Percentiles rank a stretch among this genome's conserved stretches.
phyloP scores from a whole-genome alignment of 2,113 vertebrate species.

The Oryzias melastigma region DNA sequence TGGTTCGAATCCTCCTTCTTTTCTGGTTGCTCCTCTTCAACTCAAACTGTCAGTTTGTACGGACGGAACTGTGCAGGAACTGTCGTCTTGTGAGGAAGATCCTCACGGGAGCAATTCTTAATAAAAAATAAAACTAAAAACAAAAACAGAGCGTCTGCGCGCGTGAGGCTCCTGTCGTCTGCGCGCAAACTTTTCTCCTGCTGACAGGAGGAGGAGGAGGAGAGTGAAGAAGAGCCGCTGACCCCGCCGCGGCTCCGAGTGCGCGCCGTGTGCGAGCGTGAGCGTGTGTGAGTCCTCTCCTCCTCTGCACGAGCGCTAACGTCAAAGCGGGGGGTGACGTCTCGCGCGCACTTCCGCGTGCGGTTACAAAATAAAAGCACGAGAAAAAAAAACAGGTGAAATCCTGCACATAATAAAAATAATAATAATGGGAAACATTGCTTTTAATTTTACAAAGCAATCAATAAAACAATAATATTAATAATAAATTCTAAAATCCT shows the following conservation, averaged over 20 bases:
- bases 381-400: neutral
- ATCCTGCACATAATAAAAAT: neutral
- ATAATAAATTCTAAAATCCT: neutral
- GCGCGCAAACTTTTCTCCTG: slow-evolving; percentile 53
- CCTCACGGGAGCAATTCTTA: neutral
- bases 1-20: slow-evolving; percentile 30
- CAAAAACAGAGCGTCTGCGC: neutral
- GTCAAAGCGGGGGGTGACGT: neutral
- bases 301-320: slow-evolving; percentile 56
- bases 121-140: too few species aligned
- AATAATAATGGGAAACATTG: too few species aligned
- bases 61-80: neutral
- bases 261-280: slow-evolving; percentile 39
- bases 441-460: too few species aligned
- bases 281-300: slow-evolving; percentile 54
- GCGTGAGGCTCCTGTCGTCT: slow-evolving; percentile 17
- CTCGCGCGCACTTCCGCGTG: slow-evolving; percentile 20
- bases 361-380: neutral
- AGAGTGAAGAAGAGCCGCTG: slow-evolving; percentile 26
- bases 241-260: slow-evolving; percentile 54
- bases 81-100: neutral
- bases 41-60: slow-evolving; percentile 20
- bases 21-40: slow-evolving; percentile 5
- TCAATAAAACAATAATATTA: too few species aligned
- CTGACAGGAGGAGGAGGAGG: slow-evolving; percentile 16